Conservation (phyloP, 2,888 invertebrate species). For the Odontomyia ornata region DNA sequence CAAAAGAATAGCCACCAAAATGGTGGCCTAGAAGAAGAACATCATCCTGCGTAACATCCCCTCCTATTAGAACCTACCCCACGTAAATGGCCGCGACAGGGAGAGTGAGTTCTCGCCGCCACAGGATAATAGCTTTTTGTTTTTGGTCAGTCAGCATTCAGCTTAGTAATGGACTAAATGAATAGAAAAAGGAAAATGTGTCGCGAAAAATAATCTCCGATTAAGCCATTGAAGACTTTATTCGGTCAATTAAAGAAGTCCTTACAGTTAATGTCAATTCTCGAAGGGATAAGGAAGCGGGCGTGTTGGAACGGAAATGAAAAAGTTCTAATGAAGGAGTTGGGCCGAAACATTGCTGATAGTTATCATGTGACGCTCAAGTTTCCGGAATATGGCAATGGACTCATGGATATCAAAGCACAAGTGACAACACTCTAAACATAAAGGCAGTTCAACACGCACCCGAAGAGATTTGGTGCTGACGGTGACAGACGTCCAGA, state of each 20-base stretch:
- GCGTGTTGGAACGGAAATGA: background rate
- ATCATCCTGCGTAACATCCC: background rate
- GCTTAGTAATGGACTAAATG: background rate
- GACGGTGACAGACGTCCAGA: background rate
- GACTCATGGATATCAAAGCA: background rate
- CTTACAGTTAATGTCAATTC: background rate
- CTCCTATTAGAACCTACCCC: background rate
- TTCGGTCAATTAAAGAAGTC: conserved; percentile 26
- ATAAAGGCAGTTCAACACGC: conserved; percentile 22
- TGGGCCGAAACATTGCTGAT: conserved; percentile 4
- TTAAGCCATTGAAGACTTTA: conserved; percentile 20
- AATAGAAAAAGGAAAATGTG: conserved; percentile 19
- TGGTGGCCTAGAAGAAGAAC: background rate
- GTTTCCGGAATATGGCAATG: conserved; percentile 26
- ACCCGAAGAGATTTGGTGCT: background rate
- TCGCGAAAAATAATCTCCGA: conserved; percentile 26
- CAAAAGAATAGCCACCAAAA: conserved; percentile 15
- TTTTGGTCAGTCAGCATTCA: conserved; percentile 31
- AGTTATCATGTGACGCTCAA: conserved; percentile 23
- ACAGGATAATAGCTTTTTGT: conserved; percentile 39
- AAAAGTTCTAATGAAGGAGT: conserved; percentile 16
- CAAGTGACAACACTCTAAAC: conserved; percentile 7
- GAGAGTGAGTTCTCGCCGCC: background rate
- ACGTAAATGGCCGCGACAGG: background rate
- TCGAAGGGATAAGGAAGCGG: background rate